phyloP scores from a whole-genome alignment of 2,888 invertebrate genomes.

The Sycophila texana region DNA sequence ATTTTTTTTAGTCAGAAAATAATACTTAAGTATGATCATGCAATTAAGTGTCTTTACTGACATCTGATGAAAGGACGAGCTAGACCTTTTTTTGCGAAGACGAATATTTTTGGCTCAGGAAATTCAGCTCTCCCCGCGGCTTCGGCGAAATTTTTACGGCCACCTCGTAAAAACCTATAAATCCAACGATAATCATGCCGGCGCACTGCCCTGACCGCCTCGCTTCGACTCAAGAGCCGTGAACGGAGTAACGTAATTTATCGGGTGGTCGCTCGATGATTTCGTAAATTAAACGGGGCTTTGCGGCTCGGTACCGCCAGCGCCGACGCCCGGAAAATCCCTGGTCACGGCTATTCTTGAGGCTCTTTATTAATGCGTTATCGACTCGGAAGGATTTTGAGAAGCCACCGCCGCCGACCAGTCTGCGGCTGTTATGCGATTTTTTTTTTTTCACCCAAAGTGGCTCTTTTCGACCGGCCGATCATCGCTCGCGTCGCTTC shows the following conservation, averaged over 20 bases:
- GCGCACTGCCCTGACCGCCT: constrained; percentile 5
- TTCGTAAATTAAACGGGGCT: constrained; percentile 50
- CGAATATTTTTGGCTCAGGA: constrained; percentile 30
- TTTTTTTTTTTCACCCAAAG: not conserved
- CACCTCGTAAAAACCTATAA: constrained; percentile 52
- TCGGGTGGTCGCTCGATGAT: constrained; percentile 49
- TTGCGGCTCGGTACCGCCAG: constrained; percentile 1
- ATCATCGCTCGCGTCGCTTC: not conserved
- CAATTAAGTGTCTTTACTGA: not conserved
- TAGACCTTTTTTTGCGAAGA: not conserved
- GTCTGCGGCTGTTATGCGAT: constrained; percentile 9
- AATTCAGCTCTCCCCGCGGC: not conserved
- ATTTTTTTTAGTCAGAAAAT: too few species aligned
- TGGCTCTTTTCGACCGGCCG: not conserved
- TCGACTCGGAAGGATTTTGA: constrained; percentile 14
- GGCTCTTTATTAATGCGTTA: constrained; percentile 45
- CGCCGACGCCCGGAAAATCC: constrained; percentile 41
- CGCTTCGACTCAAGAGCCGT: not conserved
- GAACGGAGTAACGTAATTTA: constrained; percentile 37
- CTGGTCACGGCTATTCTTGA: constrained; percentile 33
- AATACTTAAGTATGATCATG: too few species aligned
- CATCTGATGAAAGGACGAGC: not conserved
- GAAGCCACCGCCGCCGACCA: not conserved
- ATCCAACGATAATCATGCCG: constrained; percentile 52
- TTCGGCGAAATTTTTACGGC: constrained; percentile 51